Evolutionary conservation across 2,113 vertebrate species (phyloP).

Genomic region (Agelaius phoeniceus): DNA sequence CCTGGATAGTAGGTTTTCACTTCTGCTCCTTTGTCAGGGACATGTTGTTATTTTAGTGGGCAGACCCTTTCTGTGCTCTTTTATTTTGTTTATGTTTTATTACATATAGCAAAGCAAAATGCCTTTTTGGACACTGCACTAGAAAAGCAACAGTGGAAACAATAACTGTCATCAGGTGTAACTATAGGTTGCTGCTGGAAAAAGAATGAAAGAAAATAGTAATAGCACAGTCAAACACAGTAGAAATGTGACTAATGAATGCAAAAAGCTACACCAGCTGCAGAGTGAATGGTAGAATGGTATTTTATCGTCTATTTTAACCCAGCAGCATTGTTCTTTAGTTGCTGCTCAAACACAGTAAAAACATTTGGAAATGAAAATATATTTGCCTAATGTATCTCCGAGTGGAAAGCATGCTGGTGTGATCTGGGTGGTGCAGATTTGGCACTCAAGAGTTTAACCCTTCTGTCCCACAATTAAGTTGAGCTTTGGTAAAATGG

Average conservation of each 20-base stretch:
- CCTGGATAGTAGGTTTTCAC: background rate
- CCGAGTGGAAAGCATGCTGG: background rate
- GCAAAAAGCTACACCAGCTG: background rate
- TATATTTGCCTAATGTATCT: background rate
- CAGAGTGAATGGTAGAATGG: rapidly evolving
- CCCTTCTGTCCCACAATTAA: rapidly evolving
- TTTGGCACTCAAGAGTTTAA: background rate
- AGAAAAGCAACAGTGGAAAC: conserved; percentile 32
- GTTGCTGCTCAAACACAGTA: background rate
- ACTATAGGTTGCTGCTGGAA: background rate
- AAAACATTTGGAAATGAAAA: background rate
- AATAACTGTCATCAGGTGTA: background rate
- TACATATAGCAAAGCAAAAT: background rate
- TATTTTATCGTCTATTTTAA: background rate
- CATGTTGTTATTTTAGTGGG: conserved; percentile 3
- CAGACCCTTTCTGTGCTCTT: background rate
- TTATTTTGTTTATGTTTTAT: background rate
- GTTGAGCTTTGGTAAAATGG: rapidly evolving
- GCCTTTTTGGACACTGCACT: background rate
- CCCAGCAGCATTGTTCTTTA: background rate
- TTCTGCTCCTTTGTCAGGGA: background rate
- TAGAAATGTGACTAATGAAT: background rate
- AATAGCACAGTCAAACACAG: background rate
- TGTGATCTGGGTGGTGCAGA: background rate
- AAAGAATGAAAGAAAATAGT: background rate